phyloP scores from a whole-genome alignment of 1,140 invertebrate species.

The Pentalonia nigronervosa region DNA sequence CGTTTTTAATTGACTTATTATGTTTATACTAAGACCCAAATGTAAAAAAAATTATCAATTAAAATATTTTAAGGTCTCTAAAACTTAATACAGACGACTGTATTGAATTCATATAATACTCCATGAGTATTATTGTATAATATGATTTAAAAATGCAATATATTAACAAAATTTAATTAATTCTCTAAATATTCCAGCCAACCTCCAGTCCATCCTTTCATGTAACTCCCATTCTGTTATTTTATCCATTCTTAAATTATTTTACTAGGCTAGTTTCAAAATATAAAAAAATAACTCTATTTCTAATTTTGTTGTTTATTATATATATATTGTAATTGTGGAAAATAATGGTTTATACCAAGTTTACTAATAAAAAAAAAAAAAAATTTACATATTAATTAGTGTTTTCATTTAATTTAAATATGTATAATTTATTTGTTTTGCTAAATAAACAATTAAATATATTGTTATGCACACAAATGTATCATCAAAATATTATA shows the following conservation, averaged over 20 bases:
- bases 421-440: neutral
- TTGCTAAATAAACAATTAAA: neutral
- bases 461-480: neutral
- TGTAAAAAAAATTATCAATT: neutral
- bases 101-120: neutral
- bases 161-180: too few relatives aligned
- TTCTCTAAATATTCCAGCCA: too few relatives aligned
- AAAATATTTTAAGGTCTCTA: neutral
- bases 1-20: neutral
- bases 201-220: too few relatives aligned
- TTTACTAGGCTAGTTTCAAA: too few relatives aligned
- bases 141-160: neutral
- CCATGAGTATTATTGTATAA: neutral
- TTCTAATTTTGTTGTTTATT: too few relatives aligned
- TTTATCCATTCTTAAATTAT: too few relatives aligned
- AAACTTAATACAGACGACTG: neutral
- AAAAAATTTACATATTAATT: neutral
- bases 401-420: neutral
- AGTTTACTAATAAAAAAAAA: too few relatives aligned
- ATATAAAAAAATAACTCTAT: too few relatives aligned
- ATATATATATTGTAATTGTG: too few relatives aligned
- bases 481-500: too few relatives aligned
- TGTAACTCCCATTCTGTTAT: too few relatives aligned
- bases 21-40: neutral
- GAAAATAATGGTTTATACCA: too few relatives aligned